phyloP scores from a whole-genome alignment of 2,888 invertebrate species.

The Ethmia dodecea region DNA sequence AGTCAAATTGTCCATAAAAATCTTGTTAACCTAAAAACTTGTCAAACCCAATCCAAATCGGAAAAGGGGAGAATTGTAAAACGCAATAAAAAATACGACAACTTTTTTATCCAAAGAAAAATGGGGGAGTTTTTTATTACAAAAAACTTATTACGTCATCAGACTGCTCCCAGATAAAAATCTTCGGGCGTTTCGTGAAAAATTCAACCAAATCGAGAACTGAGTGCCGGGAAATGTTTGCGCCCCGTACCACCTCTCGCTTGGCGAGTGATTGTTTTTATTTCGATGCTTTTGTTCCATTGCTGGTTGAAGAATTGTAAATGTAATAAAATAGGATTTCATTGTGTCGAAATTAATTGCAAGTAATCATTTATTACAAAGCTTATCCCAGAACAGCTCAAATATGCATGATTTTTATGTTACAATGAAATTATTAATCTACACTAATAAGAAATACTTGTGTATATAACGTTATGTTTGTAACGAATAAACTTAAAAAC shows the following conservation, averaged over 20 bases:
- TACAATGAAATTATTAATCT: too few species aligned
- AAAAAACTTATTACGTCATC: constrained; percentile 10
- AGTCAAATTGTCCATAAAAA: too few species aligned
- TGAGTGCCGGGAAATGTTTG: constrained; percentile 6
- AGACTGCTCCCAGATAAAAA: not conserved
- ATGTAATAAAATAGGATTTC: too few species aligned
- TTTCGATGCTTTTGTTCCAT: not conserved
- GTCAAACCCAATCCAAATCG: not conserved
- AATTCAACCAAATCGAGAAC: constrained; percentile 4
- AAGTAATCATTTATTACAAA: too few species aligned
- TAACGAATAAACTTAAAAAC: too few species aligned
- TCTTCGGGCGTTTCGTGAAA: constrained; percentile 5
- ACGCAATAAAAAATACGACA: constrained; percentile 1
- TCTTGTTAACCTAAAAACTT: too few species aligned
- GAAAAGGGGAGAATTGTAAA: not conserved
- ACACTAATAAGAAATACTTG: too few species aligned
- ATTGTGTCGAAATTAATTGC: too few species aligned
- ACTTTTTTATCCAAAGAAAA: constrained; percentile 1
- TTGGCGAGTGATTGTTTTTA: not conserved
- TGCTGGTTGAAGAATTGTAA: too few species aligned
- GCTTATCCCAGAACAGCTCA: too few species aligned
- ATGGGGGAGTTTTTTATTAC: not conserved
- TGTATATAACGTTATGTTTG: too few species aligned
- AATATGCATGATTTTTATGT: too few species aligned
- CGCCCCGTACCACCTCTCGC: not conserved